These are phyloP conservation scores for Tupiocoris notatus DNA, from an alignment of 2,888 invertebrate genomes.

Conservation along the genomic window DNA sequence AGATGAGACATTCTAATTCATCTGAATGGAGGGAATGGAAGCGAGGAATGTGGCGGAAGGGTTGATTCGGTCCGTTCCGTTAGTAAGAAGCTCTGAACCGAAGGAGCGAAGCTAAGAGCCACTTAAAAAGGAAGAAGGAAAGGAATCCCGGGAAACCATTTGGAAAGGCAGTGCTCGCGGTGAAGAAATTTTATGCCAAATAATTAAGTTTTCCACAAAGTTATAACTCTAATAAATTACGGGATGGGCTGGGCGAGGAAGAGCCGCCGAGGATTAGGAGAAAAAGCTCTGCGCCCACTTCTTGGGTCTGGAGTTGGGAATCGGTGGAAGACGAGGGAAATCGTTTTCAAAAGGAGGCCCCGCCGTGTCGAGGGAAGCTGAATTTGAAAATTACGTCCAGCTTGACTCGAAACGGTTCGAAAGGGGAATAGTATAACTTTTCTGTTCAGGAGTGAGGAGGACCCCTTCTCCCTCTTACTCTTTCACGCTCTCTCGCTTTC, in stretches of 20 bases:
- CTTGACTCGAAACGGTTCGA: conserved; percentile 1
- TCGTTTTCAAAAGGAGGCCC: neutral
- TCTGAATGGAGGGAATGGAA: neutral
- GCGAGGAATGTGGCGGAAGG: too few species aligned
- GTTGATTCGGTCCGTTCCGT: too few species aligned
- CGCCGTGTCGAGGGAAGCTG: conserved; percentile 8
- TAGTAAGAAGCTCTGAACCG: neutral
- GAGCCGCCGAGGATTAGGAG: neutral
- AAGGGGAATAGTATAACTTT: conserved; percentile 25
- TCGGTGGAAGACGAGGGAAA: neutral
- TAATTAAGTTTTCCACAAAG: conserved; percentile 36
- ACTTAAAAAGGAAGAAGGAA: neutral
- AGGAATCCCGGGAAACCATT: neutral
- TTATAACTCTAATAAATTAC: conserved; percentile 33
- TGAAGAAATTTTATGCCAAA: conserved; percentile 21
- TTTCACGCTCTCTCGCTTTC: neutral
- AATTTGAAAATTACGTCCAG: conserved; percentile 32
- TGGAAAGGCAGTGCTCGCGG: conserved; percentile 9
- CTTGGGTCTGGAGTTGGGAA: neutral
- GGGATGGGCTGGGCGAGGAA: neutral
- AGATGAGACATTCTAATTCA: too few species aligned
- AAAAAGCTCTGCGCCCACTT: neutral
- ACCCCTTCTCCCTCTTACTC: neutral
- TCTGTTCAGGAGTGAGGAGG: neutral
- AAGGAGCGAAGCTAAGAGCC: neutral